Percentiles rank a stretch among this genome's conserved stretches.
These are phyloP conservation scores for Tamandua tetradactyla DNA, from an alignment of 2,797 vertebrate species.

Conservation along the genomic window DNA sequence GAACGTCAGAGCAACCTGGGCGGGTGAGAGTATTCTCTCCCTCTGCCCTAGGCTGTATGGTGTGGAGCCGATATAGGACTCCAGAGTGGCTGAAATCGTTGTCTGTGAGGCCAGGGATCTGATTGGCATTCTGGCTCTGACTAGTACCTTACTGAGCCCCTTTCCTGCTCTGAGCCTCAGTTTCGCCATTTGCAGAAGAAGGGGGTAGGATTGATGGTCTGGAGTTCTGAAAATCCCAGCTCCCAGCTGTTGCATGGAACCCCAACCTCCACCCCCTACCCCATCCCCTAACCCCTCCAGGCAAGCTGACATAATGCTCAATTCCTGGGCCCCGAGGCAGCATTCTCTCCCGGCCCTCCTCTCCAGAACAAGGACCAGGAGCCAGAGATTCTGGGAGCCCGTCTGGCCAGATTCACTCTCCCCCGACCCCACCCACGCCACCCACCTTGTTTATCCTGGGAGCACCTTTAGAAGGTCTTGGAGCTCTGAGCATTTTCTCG, in stretches of 20 bases:
- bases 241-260: not conserved
- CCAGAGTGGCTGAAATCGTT: not conserved
- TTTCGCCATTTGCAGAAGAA: constrained; percentile 11
- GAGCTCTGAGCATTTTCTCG: not conserved
- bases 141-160: not conserved
- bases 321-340: not conserved
- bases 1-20: fast-evolving
- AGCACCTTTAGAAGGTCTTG: not conserved
- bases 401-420: not conserved
- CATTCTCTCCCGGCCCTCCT: not conserved
- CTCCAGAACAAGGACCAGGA: not conserved
- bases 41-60: not conserved
- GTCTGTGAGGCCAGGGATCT: not conserved
- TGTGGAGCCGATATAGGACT: not conserved
- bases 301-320: not conserved
- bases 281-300: too few relatives aligned
- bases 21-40: not conserved
- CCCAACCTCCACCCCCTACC: too few relatives aligned
- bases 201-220: not conserved
- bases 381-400: not conserved
- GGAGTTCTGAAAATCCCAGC: not conserved
- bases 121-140: not conserved
- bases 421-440: not conserved
- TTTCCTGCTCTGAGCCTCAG: not conserved
- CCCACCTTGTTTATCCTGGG: not conserved